These are phyloP conservation scores for Phrynocephalus vlangalii DNA, from an alignment of 2,797 vertebrate species.

Conservation along the genomic window DNA sequence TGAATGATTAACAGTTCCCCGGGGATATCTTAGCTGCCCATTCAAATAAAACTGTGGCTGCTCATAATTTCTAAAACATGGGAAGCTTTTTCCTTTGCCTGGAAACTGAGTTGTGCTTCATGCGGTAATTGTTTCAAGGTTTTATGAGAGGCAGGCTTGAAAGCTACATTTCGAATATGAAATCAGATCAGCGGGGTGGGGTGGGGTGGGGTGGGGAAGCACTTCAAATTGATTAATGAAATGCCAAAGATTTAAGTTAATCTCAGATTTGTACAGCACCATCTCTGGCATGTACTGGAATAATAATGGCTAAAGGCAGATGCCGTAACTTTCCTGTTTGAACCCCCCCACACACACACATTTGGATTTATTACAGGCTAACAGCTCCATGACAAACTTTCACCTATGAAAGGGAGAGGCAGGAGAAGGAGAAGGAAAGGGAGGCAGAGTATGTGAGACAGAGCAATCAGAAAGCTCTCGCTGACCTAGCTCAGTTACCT, in stretches of 20 bases:
- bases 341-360: constrained; percentile 1
- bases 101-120: background rate
- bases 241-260: constrained; percentile 42
- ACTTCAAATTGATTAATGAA: constrained; percentile 39
- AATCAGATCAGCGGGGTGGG: constrained; percentile 44
- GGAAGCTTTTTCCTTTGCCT: background rate
- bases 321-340: constrained; percentile 42
- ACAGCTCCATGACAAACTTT: constrained; percentile 54
- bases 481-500: constrained; percentile 49
- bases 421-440: constrained; percentile 44
- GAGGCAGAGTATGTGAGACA: constrained; percentile 61
- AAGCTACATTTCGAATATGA: background rate
- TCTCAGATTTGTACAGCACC: constrained; percentile 49
- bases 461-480: constrained; percentile 26
- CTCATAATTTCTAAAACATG: background rate
- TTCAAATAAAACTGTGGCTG: background rate
- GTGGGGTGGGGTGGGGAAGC: constrained; percentile 21
- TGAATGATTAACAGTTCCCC: background rate
- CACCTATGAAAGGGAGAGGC: constrained; percentile 44
- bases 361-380: constrained; percentile 52
- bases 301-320: constrained; percentile 57
- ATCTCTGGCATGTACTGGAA: constrained; percentile 58
- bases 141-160: background rate
- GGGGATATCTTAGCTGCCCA: background rate
- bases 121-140: background rate